phyloP scores from a whole-genome alignment of 2,113 vertebrate genomes.

The Neotoma lepida region DNA sequence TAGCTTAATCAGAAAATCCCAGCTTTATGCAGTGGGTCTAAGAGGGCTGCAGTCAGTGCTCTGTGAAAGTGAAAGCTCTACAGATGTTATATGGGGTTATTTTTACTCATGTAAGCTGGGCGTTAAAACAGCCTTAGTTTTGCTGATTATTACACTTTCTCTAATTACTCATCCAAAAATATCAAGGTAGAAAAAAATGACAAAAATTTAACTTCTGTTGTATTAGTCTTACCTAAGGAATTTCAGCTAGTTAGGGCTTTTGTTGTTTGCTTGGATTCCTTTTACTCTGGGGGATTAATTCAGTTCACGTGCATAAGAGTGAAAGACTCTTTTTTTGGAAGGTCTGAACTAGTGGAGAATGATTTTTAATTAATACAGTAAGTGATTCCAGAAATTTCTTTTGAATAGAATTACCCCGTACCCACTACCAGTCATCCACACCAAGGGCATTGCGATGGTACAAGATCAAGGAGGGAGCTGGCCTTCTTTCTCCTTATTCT shows the following conservation, averaged over 20 bases:
- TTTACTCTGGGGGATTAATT: conserved; percentile 43
- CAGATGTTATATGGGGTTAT: conserved; percentile 47
- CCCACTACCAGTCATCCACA: not conserved
- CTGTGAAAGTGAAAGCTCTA: conserved; percentile 58
- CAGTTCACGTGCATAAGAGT: conserved; percentile 57
- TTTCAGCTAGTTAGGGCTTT: conserved; percentile 1
- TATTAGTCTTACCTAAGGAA: conserved; percentile 57
- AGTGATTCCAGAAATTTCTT: conserved; percentile 60
- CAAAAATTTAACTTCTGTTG: conserved; percentile 45
- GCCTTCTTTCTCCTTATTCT: conserved; percentile 30
- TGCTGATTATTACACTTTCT: conserved; percentile 64
- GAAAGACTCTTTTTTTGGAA: conserved; percentile 59
- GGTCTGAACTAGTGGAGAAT: conserved; percentile 43
- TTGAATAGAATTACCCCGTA: conserved; percentile 16
- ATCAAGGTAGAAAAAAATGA: not conserved
- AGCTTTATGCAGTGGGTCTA: conserved; percentile 52
- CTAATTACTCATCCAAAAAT: conserved; percentile 51
- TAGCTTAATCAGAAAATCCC: conserved; percentile 69
- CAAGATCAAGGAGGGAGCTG: conserved; percentile 27
- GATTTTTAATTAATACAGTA: conserved; percentile 60
- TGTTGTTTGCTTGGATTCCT: not conserved
- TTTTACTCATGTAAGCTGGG: conserved; percentile 58
- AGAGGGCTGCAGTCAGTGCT: conserved; percentile 50
- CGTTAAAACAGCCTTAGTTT: conserved; percentile 44
- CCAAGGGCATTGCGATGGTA: conserved; percentile 14